Evolutionary conservation across 2,797 vertebrate species (phyloP), one percentile per base, ranked within the genome.

Genomic region (Labroides dimidiatus): DNA sequence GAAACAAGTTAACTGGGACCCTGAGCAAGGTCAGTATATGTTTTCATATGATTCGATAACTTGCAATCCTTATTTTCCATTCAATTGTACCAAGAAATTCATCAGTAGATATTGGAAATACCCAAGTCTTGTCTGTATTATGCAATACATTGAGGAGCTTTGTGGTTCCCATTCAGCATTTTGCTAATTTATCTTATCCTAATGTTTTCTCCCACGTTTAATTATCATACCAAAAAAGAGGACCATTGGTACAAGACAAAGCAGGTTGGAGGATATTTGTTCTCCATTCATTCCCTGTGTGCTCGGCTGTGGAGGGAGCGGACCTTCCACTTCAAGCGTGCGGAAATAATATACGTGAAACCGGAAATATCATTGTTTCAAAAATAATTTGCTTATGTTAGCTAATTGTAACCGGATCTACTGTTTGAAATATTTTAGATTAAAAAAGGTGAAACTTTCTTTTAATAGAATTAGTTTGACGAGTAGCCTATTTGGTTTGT

Each of bases 1-100:
- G 84, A 99, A 99, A 94, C 96, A 99, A 94, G 97, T 98, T 90
- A 98, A 98, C 93, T 98, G 96, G 96, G 96, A 98, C 89, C 96
- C 95, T 0, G 88, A 93, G 67, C 94, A 97, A 99, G 98, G 98
- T 99, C 91, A 89, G 98, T 97, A 82, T 64, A 64, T 80, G 74
- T 61, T 67, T 75, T 58, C 1, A 71, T 56, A 19, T 37, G 47
- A 8, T 51, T 21, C 27, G 0, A 41, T 39, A 30, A 78, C 39
- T 67, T 81, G 15, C 23, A 10, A 60, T 48, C 9, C 36, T 3
- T 61, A 24, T 19, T 73, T 6, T 13, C 21, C 0, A 54, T 74
- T 42, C 48, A 49, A 57, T 23, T 9, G 33, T 23, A 57, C 37
- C 71, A 54, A 43, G 21, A 23, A 50, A 78, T 12, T 68, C 14